phyloP scores from a whole-genome alignment of 2,888 invertebrate genomes.

The Troides aeacus region DNA sequence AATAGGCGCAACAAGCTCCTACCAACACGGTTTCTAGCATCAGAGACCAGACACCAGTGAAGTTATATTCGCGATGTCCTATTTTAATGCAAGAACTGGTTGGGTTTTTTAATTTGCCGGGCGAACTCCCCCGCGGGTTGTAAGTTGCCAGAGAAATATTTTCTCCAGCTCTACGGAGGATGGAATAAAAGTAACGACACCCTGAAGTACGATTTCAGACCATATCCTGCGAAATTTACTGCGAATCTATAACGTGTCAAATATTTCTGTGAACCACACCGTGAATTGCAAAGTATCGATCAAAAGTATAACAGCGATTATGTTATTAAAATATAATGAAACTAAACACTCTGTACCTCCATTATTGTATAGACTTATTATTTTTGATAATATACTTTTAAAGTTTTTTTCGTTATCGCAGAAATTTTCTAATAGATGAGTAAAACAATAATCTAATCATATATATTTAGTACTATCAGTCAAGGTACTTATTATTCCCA shows the following conservation, averaged over 20 bases:
- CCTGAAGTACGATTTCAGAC: constrained; percentile 67
- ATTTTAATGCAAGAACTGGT: constrained; percentile 1
- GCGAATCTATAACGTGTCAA: constrained; percentile 9
- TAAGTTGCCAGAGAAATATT: constrained; percentile 75
- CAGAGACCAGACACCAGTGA: too few species aligned
- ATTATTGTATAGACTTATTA: too few species aligned
- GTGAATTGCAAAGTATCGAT: background rate
- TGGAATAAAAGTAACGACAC: constrained; percentile 77
- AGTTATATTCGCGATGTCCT: background rate
- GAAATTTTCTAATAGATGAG: too few species aligned
- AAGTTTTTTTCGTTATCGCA: too few species aligned
- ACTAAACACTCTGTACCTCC: too few species aligned
- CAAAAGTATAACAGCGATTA: background rate
- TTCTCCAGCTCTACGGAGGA: constrained; percentile 77
- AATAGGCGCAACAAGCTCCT: too few species aligned
- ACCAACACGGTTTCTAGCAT: too few species aligned
- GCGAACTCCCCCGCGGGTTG: constrained; percentile 67
- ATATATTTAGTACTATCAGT: too few species aligned
- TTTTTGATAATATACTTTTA: too few species aligned
- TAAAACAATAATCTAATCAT: too few species aligned
- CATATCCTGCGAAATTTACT: constrained; percentile 31
- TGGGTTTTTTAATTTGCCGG: constrained; percentile 38
- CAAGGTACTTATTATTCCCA: too few species aligned
- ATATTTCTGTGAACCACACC: constrained; percentile 5
- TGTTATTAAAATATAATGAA: too few species aligned